Conservation (phyloP, 92 coral and sea anemone genomes). For the Isaurus tuberculatus region DNA sequence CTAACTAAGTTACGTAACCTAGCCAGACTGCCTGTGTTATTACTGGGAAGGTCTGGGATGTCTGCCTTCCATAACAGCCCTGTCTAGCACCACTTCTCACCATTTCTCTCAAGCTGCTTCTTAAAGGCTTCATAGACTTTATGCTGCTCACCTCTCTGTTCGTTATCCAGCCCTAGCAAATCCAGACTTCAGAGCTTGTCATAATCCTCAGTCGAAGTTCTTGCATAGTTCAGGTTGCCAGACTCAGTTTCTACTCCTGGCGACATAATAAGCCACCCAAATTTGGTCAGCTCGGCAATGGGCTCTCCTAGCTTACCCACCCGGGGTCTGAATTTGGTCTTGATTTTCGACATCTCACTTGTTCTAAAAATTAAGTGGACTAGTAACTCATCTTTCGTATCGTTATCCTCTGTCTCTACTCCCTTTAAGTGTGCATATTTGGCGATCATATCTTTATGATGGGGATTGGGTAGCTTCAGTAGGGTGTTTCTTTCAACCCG, state of each 20-base stretch:
- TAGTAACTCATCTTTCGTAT: conserved; percentile 54
- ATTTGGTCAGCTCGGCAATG: conserved; percentile 67
- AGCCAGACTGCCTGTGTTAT: too few relatives aligned
- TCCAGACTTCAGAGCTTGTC: conserved; percentile 48
- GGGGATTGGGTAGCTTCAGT: conserved; percentile 66
- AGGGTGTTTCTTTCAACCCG: conserved; percentile 54
- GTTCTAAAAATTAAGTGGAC: conserved; percentile 73
- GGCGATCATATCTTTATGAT: conserved; percentile 55
- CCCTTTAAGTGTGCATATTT: conserved; percentile 61
- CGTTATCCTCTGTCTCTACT: conserved; percentile 64
- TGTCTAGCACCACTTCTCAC: conserved; percentile 52
- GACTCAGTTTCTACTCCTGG: conserved; percentile 63
- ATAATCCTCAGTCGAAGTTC: conserved; percentile 40
- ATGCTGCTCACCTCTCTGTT: conserved; percentile 45
- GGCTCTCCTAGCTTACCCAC: conserved; percentile 78
- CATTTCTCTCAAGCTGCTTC: conserved; percentile 37
- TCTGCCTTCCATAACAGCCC: conserved; percentile 50
- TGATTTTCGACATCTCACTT: conserved; percentile 67
- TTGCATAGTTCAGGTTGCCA: conserved; percentile 53
- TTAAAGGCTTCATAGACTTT: conserved; percentile 48
- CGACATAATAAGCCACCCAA: conserved; percentile 77
- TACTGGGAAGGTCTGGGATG: conserved; percentile 38
- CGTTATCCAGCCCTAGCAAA: conserved; percentile 54
- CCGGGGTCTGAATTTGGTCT: conserved; percentile 60
- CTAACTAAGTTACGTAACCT: conserved; percentile 23